These are phyloP conservation scores for Leptopterna dolabrata DNA, from an alignment of 2,888 invertebrate genomes.

Conservation along the genomic window DNA sequence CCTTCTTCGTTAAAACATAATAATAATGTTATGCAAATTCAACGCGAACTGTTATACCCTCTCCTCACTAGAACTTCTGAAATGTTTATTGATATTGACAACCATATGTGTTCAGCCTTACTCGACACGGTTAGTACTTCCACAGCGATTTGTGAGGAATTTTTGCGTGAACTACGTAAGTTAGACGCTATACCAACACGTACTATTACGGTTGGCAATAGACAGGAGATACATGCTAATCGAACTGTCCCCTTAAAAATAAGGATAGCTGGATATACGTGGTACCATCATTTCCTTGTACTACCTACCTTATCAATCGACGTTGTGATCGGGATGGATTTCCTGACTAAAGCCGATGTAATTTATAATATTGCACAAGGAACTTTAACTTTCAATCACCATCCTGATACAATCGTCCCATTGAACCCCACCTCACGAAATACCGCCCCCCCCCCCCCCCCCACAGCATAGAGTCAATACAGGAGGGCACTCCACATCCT, in stretches of 20 bases:
- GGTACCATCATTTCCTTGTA: neutral
- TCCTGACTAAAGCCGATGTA: neutral
- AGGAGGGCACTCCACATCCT: too few species aligned
- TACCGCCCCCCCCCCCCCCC: neutral
- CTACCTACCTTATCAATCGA: neutral
- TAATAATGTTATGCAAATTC: too few species aligned
- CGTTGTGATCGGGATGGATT: neutral
- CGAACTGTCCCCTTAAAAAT: neutral
- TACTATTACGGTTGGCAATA: neutral
- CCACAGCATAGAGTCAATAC: neutral
- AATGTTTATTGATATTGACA: neutral
- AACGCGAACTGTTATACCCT: neutral
- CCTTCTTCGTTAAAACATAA: too few species aligned
- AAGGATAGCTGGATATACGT: neutral
- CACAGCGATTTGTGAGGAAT: neutral
- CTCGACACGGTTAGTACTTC: neutral
- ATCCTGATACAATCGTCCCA: neutral
- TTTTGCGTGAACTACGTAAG: neutral
- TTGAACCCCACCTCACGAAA: neutral
- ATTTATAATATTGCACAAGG: neutral
- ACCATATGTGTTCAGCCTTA: neutral
- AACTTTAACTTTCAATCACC: neutral
- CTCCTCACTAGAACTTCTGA: neutral
- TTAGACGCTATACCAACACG: too few species aligned
- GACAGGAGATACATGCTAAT: neutral